Evolutionary conservation across 2,113 vertebrate species (phyloP), one percentile per base, ranked within the genome.

Genomic region (Acanthochromis polyacanthus): DNA sequence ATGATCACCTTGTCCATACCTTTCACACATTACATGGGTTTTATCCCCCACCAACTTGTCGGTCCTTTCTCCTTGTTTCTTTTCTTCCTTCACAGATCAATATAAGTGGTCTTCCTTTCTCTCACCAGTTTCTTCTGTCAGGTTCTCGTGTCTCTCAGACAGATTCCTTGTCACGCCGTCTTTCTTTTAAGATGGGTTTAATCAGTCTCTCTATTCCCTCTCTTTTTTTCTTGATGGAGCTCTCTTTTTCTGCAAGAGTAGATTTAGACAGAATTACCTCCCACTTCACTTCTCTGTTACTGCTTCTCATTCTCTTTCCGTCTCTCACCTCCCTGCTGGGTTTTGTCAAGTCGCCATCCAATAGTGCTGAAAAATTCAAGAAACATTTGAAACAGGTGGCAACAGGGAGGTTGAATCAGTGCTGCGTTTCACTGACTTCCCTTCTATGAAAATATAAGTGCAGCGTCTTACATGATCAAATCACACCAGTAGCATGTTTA

Each of bases 251-350:
- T 61, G 28, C 53, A 57, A 62, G 50, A 86, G 68, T 30, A 84
- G 48, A 80, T 81, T 85, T 69, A 72, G 46, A 78, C 56, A 66
- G 61, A 67, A 76, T 85, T 69, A 69, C 74, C 69, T 83, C 72
- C 78, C 66, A 76, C 80, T 75, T 81, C 81, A 71, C 72, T 43
- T 73, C 62, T 50, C 62, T 23, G 72, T 75, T 43, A n/a, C 46
- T 69, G 43, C 22, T 36, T 67, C 58, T 48, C 48, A 25, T 58
- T 74, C 28, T 61, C 75, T 84, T 25, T 71, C 60, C n/a, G 43
- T 84, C 57, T 61, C 72, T 71, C 55, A 53, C 38, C 53, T 78
- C 73, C 71, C 68, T 50, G 36, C 59, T 74, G 61, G 40, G 50
- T 65, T 78, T 59, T 53, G 23, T 72, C 70, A 55, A 62, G 48